Evolutionary conservation across 2,113 vertebrate species (phyloP).

Genomic region (Cebus imitator): DNA sequence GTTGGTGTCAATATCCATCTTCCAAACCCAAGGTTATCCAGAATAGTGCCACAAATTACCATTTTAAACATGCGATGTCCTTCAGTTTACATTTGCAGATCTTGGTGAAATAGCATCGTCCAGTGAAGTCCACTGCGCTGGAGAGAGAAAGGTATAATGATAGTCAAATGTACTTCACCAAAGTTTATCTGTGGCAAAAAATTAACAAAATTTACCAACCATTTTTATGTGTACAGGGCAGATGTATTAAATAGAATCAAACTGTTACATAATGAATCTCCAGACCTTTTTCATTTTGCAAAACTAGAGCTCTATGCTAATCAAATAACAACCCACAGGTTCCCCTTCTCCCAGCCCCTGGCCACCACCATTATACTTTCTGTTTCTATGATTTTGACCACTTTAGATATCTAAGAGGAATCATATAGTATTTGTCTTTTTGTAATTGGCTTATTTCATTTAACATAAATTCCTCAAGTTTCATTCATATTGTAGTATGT

Average conservation of each 20-base stretch:
- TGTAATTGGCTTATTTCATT: slow-evolving; percentile 3
- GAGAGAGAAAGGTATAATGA: background rate
- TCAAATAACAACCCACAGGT: background rate
- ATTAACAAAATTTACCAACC: background rate
- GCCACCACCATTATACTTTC: background rate
- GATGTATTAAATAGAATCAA: slow-evolving; percentile 6
- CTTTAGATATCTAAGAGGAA: background rate
- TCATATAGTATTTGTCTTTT: slow-evolving; percentile 9
- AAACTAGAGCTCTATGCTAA: slow-evolving; percentile 1
- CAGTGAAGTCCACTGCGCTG: slow-evolving; percentile 96
- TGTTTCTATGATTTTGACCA: background rate
- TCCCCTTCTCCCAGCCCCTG: background rate
- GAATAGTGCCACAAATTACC: slow-evolving; percentile 83
- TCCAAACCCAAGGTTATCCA: background rate
- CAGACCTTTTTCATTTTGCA: background rate
- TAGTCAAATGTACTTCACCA: background rate
- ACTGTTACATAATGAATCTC: background rate
- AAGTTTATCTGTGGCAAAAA: background rate
- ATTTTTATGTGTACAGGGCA: background rate
- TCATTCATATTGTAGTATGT: background rate
- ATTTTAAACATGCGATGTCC: slow-evolving; percentile 96
- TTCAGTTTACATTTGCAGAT: slow-evolving; percentile 97
- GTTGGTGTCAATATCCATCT: slow-evolving; percentile 38
- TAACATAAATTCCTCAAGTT: background rate
- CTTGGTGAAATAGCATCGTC: slow-evolving; percentile 95